These are phyloP conservation scores for Pangasius macronema DNA, from an alignment of 2,797 vertebrate species.

Conservation along the genomic window DNA sequence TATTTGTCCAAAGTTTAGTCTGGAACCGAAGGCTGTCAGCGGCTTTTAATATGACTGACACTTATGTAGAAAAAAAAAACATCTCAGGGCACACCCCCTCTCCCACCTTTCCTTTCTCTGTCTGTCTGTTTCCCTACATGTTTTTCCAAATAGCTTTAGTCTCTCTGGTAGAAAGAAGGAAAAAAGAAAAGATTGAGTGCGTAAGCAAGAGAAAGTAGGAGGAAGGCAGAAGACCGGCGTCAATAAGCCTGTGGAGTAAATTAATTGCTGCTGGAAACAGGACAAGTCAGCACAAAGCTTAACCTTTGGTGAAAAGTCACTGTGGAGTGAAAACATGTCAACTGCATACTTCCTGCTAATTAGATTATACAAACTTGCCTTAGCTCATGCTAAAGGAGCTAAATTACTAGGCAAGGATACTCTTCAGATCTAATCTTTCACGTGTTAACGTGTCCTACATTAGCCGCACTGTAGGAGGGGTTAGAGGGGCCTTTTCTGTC, in stretches of 20 bases:
- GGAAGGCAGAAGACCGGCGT: constrained; percentile 33
- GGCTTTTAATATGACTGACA: constrained; percentile 63
- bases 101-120: constrained; percentile 21
- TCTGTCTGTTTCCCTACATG: constrained; percentile 5
- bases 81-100: constrained; percentile 28
- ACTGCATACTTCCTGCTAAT: constrained; percentile 27
- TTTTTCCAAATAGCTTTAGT: constrained; percentile 21
- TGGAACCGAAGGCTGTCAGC: constrained; percentile 65
- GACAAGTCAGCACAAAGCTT: constrained; percentile 32
- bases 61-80: constrained; percentile 48
- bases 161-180: constrained; percentile 28
- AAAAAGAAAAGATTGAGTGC: constrained; percentile 26
- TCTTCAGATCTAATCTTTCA: constrained; percentile 9
- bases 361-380: constrained; percentile 11
- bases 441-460: background rate
- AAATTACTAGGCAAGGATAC: background rate
- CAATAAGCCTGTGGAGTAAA: constrained; percentile 43
- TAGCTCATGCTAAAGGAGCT: constrained; percentile 5
- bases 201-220: constrained; percentile 30
- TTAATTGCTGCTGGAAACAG: constrained; percentile 45
- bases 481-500: constrained; percentile 36
- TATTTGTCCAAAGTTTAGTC: constrained; percentile 77
- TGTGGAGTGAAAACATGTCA: constrained; percentile 31
- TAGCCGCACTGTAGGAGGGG: background rate
- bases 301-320: constrained; percentile 41